Base-by-base conservation (phyloP, 2,888 invertebrate genomes). In the Idaea aversata region DNA sequence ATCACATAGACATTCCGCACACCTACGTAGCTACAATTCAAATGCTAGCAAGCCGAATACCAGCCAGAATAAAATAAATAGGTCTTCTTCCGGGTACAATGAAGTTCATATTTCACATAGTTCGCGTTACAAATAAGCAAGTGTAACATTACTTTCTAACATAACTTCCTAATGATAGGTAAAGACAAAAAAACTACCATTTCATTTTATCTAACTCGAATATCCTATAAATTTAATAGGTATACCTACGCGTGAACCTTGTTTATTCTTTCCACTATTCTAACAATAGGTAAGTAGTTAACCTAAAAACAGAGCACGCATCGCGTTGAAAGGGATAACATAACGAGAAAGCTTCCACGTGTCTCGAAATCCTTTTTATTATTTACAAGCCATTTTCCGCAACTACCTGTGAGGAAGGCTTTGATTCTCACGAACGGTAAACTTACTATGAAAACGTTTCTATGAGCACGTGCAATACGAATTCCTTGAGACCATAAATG, bases 301-400 rank as follows among this genome's bases (percentile, higher is more conserved):
- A 70, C 70, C 72, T 69, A 73, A 72, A 82, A 78, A 75, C 74
- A 70, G 69, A 69, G 63, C 78, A 77, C 79, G 75, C 71, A 74
- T 70, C 72, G 70, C 75, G 75, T 67, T 73, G 74, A 77, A 80
- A 75, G 68, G 72, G 72, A 78, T 74, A 76, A 77, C 72, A 73
- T 74, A 75, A 75, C 74, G 70, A 71, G 74, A 77, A 82, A 77
- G 74, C 70, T 73, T 77, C 70, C 74, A 76, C 75, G 75, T 76
- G 76, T 71, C 73, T 68, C 72, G 72, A 70, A 78, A 77, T 76
- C 77, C 74, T 75, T 84, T 59, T 82, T 82, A 85, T 85, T 85
- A 85, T 85, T 85, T 83, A 84, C 83, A 82, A 78, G 79, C 75
- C 74, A 83, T 84, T 85, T 80, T 83, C 79, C 77, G 75, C 80